Base-by-base conservation (phyloP, 2,888 invertebrate species). In the Acanthosepion esculentum region DNA sequence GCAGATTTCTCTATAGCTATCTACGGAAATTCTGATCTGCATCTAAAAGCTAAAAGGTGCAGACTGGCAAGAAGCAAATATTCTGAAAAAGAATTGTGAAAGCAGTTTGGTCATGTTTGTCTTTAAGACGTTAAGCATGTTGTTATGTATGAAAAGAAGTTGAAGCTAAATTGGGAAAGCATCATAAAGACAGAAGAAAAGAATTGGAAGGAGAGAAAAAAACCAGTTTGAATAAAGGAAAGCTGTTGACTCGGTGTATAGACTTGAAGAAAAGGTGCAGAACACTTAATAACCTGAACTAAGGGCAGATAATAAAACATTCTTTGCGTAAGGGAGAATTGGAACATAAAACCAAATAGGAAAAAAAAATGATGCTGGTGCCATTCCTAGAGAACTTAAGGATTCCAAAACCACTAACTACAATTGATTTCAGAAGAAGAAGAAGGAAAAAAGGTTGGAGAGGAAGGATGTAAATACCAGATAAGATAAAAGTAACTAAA, bases 381-480 rank as follows among this genome's bases (percentile, higher is more conserved):
- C 33, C 78, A 78, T 78, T 78, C 78, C 33, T 10, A 78, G 78
- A 33, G n/a, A 78, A 59, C 20, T 59, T 33, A 78, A 78, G 78
- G 78, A n/a, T 78, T 78, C 78, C n/a, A 12, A 78, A 78, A 78
- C 33, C 33, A 15, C n/a, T n/a, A 78, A 78, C 78, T 33, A 33
- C 78, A 78, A 78, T 78, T 78, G 78, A 78, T 78, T 78, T 78
- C n/a, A n/a, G n/a, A 78, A 78, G n/a, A n/a, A n/a, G 29, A 78
- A 78, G 10, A 23, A 23, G 23, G 0, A 20, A n/a, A n/a, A 8
- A 78, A 78, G 10, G 23, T 23, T 23, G 7, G 41, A 41, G 41
- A 20, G 20, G 23, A 20, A 23, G 12, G 29, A 78, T 78, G 8
- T n/a, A 78, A 78, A 78, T n/a, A 78, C 4, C 12, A 59, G 59